These are phyloP conservation scores for Enteromius argenteus DNA, from an alignment of 2,797 vertebrate genomes.

Conservation along the genomic window DNA sequence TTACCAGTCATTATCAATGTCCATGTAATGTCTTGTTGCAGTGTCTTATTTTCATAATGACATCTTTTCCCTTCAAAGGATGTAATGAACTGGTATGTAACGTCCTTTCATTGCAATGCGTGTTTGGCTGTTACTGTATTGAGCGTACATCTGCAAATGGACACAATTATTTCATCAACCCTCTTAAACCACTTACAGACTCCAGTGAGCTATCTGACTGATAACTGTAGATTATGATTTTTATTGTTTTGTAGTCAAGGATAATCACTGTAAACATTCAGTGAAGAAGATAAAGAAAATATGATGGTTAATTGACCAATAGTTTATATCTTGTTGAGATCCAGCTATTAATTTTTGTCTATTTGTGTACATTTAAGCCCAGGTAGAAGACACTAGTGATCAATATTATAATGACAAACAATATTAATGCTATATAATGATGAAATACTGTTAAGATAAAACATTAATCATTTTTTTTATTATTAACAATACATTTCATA, in stretches of 20 bases:
- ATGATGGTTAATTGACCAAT: neutral
- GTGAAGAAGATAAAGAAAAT: neutral
- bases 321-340: neutral
- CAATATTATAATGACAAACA: neutral
- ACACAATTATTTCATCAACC: slow-evolving; percentile 1
- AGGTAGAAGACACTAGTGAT: neutral
- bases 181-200: slow-evolving; percentile 1
- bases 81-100: slow-evolving; percentile 42
- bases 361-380: neutral
- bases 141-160: slow-evolving; percentile 11
- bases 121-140: slow-evolving; percentile 19
- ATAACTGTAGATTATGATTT: neutral
- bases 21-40: slow-evolving; percentile 46
- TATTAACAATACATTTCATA: neutral
- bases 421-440: neutral
- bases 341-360: neutral
- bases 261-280: neutral
- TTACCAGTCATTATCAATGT: slow-evolving; percentile 43
- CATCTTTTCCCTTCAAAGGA: slow-evolving; percentile 35
- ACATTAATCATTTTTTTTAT: neutral
- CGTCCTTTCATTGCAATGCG: slow-evolving; percentile 9
- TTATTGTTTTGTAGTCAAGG: neutral
- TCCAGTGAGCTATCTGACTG: neutral
- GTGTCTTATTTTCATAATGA: slow-evolving; percentile 46
- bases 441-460: neutral